Conservation (phyloP, 2,888 invertebrate species). For the Ptilodon capucinus region DNA sequence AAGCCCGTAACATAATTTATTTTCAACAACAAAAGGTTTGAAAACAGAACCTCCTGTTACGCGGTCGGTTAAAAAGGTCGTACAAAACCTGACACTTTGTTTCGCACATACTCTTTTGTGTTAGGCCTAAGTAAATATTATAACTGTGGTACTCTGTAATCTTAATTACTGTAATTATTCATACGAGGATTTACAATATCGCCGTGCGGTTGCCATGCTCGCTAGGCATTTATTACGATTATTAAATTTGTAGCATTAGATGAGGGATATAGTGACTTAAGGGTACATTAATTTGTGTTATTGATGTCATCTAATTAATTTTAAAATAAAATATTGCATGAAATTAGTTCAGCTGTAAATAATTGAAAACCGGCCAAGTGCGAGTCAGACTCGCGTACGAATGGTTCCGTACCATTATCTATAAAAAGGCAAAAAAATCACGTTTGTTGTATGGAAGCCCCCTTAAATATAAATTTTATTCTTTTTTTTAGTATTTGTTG, state of each 20-base stretch:
- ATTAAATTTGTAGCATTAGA: background rate
- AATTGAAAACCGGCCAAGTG: too few relatives aligned
- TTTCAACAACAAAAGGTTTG: background rate
- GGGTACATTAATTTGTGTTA: background rate
- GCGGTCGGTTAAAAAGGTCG: background rate
- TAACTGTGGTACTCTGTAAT: conserved; percentile 16
- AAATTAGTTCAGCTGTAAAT: too few relatives aligned
- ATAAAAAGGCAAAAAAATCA: too few relatives aligned
- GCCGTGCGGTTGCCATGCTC: conserved; percentile 1
- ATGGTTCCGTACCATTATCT: too few relatives aligned
- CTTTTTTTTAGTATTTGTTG: too few relatives aligned
- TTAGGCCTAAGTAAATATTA: conserved; percentile 20
- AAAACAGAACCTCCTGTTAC: background rate
- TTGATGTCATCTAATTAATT: background rate
- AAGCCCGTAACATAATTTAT: background rate
- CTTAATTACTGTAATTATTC: conserved; percentile 23
- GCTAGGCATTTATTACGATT: background rate
- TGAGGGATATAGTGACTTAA: background rate
- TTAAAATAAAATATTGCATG: too few relatives aligned
- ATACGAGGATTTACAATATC: conserved; percentile 27
- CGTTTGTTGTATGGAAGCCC: too few relatives aligned
- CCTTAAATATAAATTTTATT: too few relatives aligned
- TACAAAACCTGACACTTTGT: conserved; percentile 5
- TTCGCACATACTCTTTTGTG: conserved; percentile 9
- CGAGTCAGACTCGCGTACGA: too few relatives aligned